Percentiles rank a stretch among this genome's conserved stretches.
Conservation (phyloP, 2,113 vertebrate genomes). For the Rhodinocichla rosea region DNA sequence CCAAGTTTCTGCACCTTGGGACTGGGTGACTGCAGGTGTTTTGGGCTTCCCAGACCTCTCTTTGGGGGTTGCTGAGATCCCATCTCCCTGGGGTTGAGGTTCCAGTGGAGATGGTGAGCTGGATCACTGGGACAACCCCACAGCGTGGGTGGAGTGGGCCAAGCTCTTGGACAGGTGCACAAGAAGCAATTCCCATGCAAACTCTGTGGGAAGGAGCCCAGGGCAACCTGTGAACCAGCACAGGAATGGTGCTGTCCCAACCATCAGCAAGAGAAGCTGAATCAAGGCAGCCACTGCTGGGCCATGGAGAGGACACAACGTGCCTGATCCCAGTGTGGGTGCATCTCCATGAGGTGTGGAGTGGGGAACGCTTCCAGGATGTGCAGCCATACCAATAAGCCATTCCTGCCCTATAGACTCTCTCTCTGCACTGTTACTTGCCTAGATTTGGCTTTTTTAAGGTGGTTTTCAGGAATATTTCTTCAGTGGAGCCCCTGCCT, state of each 20-base stretch:
- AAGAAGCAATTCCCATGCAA: not conserved
- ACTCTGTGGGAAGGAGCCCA: not conserved
- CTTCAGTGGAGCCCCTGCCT: not conserved
- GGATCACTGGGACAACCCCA: rapidly evolving
- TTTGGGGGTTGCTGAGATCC: not conserved
- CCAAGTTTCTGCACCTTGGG: not conserved
- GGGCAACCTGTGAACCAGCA: not conserved
- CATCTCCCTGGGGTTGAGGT: not conserved
- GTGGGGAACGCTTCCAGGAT: not conserved
- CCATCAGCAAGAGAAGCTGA: not conserved
- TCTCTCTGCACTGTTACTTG: not conserved
- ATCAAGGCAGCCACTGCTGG: not conserved
- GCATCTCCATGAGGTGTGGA: not conserved
- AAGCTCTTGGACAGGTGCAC: not conserved
- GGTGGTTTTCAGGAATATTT: not conserved
- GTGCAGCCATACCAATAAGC: not conserved
- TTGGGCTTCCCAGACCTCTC: not conserved
- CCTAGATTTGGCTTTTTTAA: not conserved
- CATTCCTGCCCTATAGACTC: not conserved
- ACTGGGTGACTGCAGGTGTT: rapidly evolving
- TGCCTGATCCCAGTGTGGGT: not conserved
- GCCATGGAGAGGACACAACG: not conserved
- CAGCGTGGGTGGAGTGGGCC: not conserved
- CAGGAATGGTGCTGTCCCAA: not conserved
- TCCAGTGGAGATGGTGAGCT: not conserved